These are phyloP conservation scores for Bombyx huttoni DNA, from an alignment of 2,888 invertebrate species.

Conservation along the genomic window DNA sequence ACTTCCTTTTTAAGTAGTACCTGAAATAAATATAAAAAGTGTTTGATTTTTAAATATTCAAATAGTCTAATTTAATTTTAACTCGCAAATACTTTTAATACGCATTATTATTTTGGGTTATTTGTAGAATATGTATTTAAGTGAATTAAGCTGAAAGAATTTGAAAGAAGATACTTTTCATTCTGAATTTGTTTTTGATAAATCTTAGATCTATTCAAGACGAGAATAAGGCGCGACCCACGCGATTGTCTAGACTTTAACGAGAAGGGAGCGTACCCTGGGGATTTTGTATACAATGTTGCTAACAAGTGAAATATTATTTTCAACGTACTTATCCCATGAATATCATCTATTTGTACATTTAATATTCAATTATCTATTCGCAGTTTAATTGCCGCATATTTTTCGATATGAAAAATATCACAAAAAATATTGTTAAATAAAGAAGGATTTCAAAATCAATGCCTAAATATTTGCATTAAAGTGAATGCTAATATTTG, in stretches of 20 bases:
- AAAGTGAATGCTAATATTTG: too few species aligned
- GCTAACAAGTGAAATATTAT: slow-evolving; percentile 45
- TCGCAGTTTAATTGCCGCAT: too few species aligned
- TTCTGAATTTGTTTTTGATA: slow-evolving; percentile 1
- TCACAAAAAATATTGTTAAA: too few species aligned
- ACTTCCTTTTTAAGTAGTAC: too few species aligned
- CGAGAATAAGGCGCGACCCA: slow-evolving; percentile 38
- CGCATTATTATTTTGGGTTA: too few species aligned
- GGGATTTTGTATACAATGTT: slow-evolving; percentile 39
- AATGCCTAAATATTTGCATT: too few species aligned
- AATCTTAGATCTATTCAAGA: slow-evolving; percentile 13
- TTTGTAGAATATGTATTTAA: neutral
- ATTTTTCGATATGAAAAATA: too few species aligned
- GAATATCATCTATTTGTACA: neutral
- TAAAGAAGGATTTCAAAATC: too few species aligned
- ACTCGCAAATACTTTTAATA: too few species aligned
- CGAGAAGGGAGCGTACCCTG: slow-evolving; percentile 38
- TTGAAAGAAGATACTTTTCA: slow-evolving; percentile 12
- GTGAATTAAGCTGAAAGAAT: neutral
- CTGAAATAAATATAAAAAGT: too few species aligned
- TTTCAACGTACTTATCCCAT: slow-evolving; percentile 28
- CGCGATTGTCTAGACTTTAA: slow-evolving; percentile 51
- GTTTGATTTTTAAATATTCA: too few species aligned
- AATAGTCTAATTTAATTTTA: too few species aligned
- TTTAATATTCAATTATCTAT: neutral